Conservation (phyloP, 2,113 vertebrate genomes). For the Corydoras maculifer region DNA sequence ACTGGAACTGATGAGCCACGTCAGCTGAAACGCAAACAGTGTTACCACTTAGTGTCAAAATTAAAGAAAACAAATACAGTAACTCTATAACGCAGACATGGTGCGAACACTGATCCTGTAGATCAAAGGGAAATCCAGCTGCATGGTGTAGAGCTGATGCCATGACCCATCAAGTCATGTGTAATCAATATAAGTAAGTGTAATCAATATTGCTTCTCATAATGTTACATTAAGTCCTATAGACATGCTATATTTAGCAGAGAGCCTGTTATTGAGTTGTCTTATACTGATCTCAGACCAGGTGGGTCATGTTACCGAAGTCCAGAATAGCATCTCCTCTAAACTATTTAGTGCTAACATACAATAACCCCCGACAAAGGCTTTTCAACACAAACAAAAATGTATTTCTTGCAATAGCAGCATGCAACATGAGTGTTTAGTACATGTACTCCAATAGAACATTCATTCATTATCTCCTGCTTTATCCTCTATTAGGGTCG, state of each 20-base stretch:
- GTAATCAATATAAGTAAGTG: conserved; percentile 14
- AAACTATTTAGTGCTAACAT: not conserved
- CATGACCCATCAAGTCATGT: not conserved
- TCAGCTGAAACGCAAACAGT: conserved; percentile 71
- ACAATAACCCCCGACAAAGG: not conserved
- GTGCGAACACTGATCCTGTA: too few species aligned
- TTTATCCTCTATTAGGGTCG: too few species aligned
- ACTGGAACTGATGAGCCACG: conserved; percentile 95
- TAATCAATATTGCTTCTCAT: conserved; percentile 12
- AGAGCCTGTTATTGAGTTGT: too few species aligned
- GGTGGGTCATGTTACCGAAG: not conserved
- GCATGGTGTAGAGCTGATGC: not conserved
- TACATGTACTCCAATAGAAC: too few species aligned
- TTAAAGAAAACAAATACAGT: not conserved
- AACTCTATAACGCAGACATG: not conserved
- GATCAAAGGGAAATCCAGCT: not conserved
- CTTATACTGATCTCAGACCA: not conserved
- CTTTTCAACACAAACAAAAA: not conserved
- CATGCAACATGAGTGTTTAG: too few species aligned
- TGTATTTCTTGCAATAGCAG: not conserved
- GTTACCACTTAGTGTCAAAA: too few species aligned
- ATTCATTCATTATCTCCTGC: too few species aligned
- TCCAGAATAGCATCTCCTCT: too few species aligned
- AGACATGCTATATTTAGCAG: conserved; percentile 11
- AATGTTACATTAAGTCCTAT: conserved; percentile 11